Conservation (phyloP, 2,797 vertebrate species). For the Chelmon rostratus region DNA sequence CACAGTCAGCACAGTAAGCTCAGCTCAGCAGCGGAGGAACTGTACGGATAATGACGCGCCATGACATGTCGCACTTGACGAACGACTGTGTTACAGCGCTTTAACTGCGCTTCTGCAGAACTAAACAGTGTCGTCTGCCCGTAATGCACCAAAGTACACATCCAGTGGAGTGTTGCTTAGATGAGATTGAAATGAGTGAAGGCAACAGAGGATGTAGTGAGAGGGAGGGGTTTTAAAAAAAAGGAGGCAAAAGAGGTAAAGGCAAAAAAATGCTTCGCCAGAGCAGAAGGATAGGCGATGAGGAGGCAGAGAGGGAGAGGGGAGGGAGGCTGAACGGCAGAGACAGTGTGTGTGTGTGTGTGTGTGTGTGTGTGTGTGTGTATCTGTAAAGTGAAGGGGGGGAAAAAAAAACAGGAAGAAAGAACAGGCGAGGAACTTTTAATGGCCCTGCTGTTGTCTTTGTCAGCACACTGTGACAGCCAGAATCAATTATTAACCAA, state of each 20-base stretch:
- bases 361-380: slow-evolving; percentile 22
- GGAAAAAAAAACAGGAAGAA: slow-evolving; percentile 53
- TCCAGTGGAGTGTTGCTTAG: slow-evolving; percentile 1
- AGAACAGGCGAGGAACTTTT: slow-evolving; percentile 71
- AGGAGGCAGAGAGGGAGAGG: slow-evolving; percentile 39
- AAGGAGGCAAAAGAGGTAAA: not conserved
- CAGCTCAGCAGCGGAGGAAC: not conserved
- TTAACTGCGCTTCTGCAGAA: slow-evolving; percentile 18
- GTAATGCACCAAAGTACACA: not conserved
- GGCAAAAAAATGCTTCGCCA: slow-evolving; percentile 3
- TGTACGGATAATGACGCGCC: not conserved
- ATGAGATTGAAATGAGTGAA: slow-evolving; percentile 20
- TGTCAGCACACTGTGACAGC: slow-evolving; percentile 79
- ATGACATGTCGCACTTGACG: not conserved
- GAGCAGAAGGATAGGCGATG: slow-evolving; percentile 41
- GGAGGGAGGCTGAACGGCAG: slow-evolving; percentile 29
- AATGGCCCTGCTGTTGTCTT: slow-evolving; percentile 80
- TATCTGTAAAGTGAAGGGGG: slow-evolving; percentile 40
- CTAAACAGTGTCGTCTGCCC: slow-evolving; percentile 5
- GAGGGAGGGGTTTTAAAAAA: not conserved
- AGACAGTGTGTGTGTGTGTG: slow-evolving; percentile 14
- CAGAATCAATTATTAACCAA: slow-evolving; percentile 80
- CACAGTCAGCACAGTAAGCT: not conserved
- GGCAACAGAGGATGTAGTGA: slow-evolving; percentile 10
- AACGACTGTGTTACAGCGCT: slow-evolving; percentile 10